Base-by-base conservation (phyloP, 2,888 invertebrate genomes). In the Harpalus rufipes region DNA sequence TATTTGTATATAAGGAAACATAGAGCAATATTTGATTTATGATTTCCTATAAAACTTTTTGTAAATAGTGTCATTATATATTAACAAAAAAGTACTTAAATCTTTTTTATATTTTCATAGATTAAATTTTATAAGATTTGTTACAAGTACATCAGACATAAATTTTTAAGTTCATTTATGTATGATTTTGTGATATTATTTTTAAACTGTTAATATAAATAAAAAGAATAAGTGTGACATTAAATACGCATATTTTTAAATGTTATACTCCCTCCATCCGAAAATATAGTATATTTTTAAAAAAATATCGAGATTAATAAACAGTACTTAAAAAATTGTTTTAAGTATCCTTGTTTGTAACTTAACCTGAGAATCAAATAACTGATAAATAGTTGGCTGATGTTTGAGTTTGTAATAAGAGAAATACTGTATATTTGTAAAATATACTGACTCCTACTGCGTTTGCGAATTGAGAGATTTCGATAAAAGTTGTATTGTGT, bases 121-220 rank as follows among this genome's bases (percentile, higher is more conserved):
- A 51, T 68, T n/a, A 39, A 32, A 68, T 74, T 74, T 74, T 68
- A 32, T 68, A 68, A 68, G 68, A n/a, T 68, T 74, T 44, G 18
- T 44, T 74, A 39, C 32, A 68, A 63, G 21, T 25, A 10, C 63
- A 7, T 51, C 39, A 74, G 44, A 74, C 72, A 39, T 68, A 68
- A 12, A 74, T 44, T 74, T 72, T 74, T 74, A n/a, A 74, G 18
- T 41, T 74, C 44, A 74, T 68, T 18, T 74, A 41, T 74, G 72
- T 74, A 74, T 74, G 72, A 74, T 44, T 74, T 74, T 74, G 72
- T 74, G 72, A 74, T 74, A 74, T 21, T 74, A 74, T 74, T 74
- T 74, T 74, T 74, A 74, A 41, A 44, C n/a, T 74, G 41, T 18
- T 74, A 44, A 74, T 74, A 74, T 14, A 74, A 74, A 74, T 74